phyloP scores from a whole-genome alignment of 2,113 vertebrate genomes.

The Fregata magnificens region DNA sequence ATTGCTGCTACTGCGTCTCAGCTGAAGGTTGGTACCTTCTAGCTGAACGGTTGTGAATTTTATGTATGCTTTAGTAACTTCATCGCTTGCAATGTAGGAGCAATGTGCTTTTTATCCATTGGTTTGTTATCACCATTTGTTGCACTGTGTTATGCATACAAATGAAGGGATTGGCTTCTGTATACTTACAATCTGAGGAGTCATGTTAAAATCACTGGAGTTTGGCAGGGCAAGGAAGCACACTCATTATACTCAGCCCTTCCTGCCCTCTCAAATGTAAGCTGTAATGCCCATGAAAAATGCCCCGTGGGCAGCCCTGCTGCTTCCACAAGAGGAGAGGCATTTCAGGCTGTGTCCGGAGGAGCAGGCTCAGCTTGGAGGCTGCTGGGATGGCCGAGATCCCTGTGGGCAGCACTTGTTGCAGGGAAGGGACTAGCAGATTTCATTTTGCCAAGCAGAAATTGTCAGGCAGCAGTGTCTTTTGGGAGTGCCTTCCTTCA shows the following conservation, averaged over 20 bases:
- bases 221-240: not conserved
- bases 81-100: not conserved
- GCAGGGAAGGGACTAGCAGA: not conserved
- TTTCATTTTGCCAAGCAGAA: not conserved
- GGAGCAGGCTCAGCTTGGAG: not conserved
- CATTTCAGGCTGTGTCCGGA: not conserved
- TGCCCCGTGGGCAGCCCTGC: not conserved
- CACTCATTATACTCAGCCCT: not conserved
- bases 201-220: not conserved
- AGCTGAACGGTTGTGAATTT: not conserved
- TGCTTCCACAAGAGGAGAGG: not conserved
- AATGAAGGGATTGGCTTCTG: not conserved
- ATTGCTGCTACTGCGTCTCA: not conserved
- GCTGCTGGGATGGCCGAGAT: not conserved
- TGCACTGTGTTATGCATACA: no score
- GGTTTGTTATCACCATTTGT: not conserved
- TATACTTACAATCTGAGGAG: not conserved
- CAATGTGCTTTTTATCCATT: not conserved
- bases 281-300: not conserved
- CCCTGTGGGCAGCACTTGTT: not conserved
- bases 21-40: not conserved
- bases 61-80: not conserved
- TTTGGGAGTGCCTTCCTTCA: not conserved
- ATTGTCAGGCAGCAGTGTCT: not conserved
- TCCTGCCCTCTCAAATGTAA: not conserved